Evolutionary conservation across 2,797 vertebrate genomes (phyloP).

Genomic region (Pempheris klunzingeri): DNA sequence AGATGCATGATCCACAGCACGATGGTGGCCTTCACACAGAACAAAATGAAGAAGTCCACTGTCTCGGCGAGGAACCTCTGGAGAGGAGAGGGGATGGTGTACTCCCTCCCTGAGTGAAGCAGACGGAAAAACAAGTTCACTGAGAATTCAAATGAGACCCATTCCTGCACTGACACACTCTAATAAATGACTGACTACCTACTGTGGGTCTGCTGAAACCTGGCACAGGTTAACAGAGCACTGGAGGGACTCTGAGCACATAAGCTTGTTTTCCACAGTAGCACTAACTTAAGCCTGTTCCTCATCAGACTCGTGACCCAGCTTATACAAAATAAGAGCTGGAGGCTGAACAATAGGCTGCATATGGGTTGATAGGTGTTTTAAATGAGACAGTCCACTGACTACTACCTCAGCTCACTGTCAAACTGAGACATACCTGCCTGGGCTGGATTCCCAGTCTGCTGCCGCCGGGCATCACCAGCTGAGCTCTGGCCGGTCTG

Average conservation of each 20-base stretch:
- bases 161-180: not conserved
- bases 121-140: conserved; percentile 5
- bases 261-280: conserved; percentile 53
- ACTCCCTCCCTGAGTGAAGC: conserved; percentile 89
- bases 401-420: not conserved
- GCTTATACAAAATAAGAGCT: conserved; percentile 20
- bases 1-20: conserved; percentile 95
- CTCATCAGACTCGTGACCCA: conserved; percentile 35
- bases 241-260: conserved; percentile 19
- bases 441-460: conserved; percentile 78
- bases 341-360: not conserved
- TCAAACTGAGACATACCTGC: conserved; percentile 80
- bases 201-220: not conserved
- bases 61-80: conserved; percentile 95
- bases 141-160: too few relatives aligned
- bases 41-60: conserved; percentile 97
- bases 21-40: conserved; percentile 95
- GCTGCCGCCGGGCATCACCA: conserved; percentile 56
- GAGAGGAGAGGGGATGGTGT: conserved; percentile 92
- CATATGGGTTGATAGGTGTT: too few relatives aligned
- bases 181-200: not conserved
- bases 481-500: conserved; percentile 51
- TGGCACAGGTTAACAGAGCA: not conserved
- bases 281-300: conserved; percentile 43
- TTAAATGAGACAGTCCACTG: not conserved